These are phyloP conservation scores for Stercorarius parasiticus DNA, from an alignment of 2,113 vertebrate species.

Conservation along the genomic window DNA sequence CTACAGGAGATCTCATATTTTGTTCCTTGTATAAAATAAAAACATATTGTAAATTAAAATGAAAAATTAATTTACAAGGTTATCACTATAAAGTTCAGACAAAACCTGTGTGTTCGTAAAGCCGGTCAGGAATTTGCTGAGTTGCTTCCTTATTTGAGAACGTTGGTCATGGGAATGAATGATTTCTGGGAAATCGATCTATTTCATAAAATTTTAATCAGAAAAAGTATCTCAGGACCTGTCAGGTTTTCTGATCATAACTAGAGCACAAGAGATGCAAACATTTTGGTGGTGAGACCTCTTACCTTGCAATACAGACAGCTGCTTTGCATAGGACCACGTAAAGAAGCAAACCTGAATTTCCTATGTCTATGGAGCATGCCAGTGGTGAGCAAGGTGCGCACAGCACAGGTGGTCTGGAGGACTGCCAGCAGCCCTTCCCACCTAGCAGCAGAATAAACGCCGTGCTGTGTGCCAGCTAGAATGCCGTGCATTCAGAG, in stretches of 20 bases:
- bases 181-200: background rate
- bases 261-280: background rate
- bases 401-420: rapidly evolving
- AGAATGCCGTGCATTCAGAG: background rate
- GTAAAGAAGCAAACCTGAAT: background rate
- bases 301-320: background rate
- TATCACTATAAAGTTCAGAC: constrained; percentile 2
- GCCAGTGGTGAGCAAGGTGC: background rate
- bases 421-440: background rate
- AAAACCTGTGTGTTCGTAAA: background rate
- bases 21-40: constrained; percentile 17
- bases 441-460: background rate
- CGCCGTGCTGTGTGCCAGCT: background rate
- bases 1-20: constrained; percentile 19
- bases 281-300: background rate
- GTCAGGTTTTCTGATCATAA: background rate
- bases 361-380: rapidly evolving
- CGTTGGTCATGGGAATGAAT: background rate
- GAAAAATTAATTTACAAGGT: constrained; percentile 37
- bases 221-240: background rate
- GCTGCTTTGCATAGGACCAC: background rate
- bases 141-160: background rate
- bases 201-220: background rate
- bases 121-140: background rate
- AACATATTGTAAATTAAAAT: constrained; percentile 52